phyloP scores from a whole-genome alignment of 2,113 vertebrate genomes.

The Stictonetta naevosa region DNA sequence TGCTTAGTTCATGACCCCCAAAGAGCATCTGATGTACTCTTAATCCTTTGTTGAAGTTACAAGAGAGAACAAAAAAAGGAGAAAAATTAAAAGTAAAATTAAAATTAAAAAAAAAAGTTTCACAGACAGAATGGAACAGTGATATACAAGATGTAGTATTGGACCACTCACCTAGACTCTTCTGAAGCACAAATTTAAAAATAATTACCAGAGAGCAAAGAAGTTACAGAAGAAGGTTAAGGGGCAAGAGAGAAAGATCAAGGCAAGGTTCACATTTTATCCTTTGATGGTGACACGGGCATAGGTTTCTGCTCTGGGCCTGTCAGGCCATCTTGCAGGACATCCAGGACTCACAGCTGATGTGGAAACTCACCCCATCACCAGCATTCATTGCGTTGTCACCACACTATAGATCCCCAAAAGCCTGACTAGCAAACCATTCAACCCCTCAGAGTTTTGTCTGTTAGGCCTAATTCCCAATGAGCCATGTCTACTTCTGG shows the following conservation, averaged over 20 bases:
- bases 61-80: not conserved
- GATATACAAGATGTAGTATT: not conserved
- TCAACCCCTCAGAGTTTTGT: not conserved
- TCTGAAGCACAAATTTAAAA: not conserved
- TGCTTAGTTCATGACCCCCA: rapidly evolving
- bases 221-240: not conserved
- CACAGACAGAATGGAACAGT: not conserved
- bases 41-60: not conserved
- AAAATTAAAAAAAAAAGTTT: not conserved
- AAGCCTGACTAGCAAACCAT: not conserved
- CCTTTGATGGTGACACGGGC: rapidly evolving
- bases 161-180: not conserved
- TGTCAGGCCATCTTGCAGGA: not conserved
- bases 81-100: not conserved
- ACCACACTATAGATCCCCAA: not conserved
- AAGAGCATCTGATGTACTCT: not conserved
- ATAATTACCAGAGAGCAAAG: not conserved
- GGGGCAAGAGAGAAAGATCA: not conserved
- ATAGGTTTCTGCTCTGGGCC: not conserved
- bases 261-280: not conserved
- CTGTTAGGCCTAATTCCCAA: not conserved
- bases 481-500: rapidly evolving
- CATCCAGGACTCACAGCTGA: not conserved
- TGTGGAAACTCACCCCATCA: not conserved
- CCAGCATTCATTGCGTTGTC: rapidly evolving